Percentiles rank a stretch among this genome's conserved stretches.
Evolutionary conservation across 2,113 vertebrate species (phyloP).

Genomic region (Chiloscyllium plagiosum): DNA sequence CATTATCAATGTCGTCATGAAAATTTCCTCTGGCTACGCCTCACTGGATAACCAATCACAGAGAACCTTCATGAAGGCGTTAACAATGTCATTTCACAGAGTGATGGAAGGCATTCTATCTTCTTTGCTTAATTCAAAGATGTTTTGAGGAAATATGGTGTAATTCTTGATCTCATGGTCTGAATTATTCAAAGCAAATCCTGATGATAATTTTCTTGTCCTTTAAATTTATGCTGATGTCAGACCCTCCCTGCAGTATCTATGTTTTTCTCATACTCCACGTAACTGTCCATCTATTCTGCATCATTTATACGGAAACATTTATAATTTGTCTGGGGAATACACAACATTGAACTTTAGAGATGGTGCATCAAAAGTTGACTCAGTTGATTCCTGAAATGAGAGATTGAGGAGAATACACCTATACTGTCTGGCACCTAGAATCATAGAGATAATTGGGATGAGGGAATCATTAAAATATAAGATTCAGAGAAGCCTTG

Average conservation of each 20-base stretch:
- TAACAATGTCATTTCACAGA: neutral
- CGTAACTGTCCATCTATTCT: neutral
- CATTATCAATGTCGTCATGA: neutral
- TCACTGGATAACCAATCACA: neutral
- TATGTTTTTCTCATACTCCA: neutral
- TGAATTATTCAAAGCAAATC: neutral
- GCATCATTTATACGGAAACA: neutral
- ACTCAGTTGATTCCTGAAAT: too few relatives aligned
- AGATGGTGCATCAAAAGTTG: too few relatives aligned
- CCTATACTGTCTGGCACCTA: too few relatives aligned
- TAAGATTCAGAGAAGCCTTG: too few relatives aligned
- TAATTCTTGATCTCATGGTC: neutral
- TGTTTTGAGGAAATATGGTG: neutral
- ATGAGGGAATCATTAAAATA: too few relatives aligned
- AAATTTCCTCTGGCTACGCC: neutral
- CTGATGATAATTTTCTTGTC: neutral
- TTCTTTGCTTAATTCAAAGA: neutral
- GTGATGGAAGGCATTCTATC: neutral
- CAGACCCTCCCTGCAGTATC: neutral
- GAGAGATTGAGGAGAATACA: too few relatives aligned
- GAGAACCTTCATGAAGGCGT: neutral
- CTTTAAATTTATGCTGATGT: neutral
- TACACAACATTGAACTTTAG: neutral
- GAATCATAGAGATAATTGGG: too few relatives aligned
- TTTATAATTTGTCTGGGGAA: neutral